These are phyloP conservation scores for Troides oblongomaculatus DNA, from an alignment of 2,888 invertebrate genomes.

Conservation along the genomic window DNA sequence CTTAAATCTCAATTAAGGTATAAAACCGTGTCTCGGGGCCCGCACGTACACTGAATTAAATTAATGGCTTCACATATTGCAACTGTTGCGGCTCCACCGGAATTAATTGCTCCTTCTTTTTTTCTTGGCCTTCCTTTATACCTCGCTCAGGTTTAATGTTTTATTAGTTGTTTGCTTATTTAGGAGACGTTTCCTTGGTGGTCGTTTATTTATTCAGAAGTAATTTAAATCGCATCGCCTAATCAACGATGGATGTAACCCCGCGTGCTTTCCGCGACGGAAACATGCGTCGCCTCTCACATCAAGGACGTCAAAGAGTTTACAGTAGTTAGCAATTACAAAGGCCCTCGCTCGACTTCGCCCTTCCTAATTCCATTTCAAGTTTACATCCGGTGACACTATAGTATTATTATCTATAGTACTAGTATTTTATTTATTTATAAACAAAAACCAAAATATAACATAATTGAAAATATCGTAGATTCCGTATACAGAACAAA, in stretches of 20 bases:
- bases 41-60: constrained; percentile 77
- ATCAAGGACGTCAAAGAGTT: not conserved
- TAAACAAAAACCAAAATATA: not conserved
- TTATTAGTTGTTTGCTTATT: constrained; percentile 71
- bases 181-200: constrained; percentile 42
- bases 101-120: constrained; percentile 69
- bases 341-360: not conserved
- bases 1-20: constrained; percentile 80
- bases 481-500: too few relatives aligned
- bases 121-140: constrained; percentile 54
- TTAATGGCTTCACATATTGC: constrained; percentile 79
- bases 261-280: not conserved
- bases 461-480: too few relatives aligned
- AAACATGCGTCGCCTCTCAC: not conserved
- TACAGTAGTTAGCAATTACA: not conserved
- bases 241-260: not conserved
- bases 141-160: constrained; percentile 66
- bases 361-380: not conserved
- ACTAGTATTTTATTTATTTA: not conserved
- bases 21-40: constrained; percentile 74
- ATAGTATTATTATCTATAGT: not conserved
- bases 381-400: not conserved
- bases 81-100: constrained; percentile 54
- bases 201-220: constrained; percentile 36
- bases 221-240: not conserved